These are phyloP conservation scores for Onychomys leucogaster DNA, from an alignment of 2,797 vertebrate genomes.

Conservation along the genomic window DNA sequence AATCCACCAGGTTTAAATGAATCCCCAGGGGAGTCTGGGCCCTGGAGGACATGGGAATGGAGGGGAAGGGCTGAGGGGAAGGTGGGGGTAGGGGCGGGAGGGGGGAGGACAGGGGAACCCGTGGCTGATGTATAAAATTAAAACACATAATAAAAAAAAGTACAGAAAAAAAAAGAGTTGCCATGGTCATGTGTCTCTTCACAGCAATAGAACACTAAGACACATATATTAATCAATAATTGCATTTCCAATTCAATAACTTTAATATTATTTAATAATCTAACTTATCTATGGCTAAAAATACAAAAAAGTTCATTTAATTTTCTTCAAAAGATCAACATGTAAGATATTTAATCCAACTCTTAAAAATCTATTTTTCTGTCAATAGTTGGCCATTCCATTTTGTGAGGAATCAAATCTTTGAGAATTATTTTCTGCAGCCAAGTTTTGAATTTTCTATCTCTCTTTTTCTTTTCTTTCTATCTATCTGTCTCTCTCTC, in stretches of 20 bases:
- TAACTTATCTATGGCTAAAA: conserved; percentile 60
- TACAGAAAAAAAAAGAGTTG: too few species aligned
- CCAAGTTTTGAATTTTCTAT: conserved; percentile 19
- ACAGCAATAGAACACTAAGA: background rate
- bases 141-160: too few species aligned
- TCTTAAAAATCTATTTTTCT: conserved; percentile 30
- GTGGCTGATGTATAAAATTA: too few species aligned
- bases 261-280: conserved; percentile 55
- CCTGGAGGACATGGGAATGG: too few species aligned
- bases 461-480: too few species aligned
- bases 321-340: conserved; percentile 34
- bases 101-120: too few species aligned
- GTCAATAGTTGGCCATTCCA: background rate
- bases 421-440: conserved; percentile 52
- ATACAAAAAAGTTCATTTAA: conserved; percentile 30
- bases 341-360: background rate
- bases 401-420: conserved; percentile 60
- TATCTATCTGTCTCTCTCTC: too few species aligned
- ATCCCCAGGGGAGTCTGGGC: too few species aligned
- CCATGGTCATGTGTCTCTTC: background rate
- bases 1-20: too few species aligned
- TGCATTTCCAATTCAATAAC: conserved; percentile 57
- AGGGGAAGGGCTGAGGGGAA: too few species aligned
- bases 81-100: too few species aligned
- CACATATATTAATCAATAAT: conserved; percentile 43